Evolutionary conservation across 1,140 invertebrate genomes (phyloP).

Genomic region (Aphaenogaster rudis): DNA sequence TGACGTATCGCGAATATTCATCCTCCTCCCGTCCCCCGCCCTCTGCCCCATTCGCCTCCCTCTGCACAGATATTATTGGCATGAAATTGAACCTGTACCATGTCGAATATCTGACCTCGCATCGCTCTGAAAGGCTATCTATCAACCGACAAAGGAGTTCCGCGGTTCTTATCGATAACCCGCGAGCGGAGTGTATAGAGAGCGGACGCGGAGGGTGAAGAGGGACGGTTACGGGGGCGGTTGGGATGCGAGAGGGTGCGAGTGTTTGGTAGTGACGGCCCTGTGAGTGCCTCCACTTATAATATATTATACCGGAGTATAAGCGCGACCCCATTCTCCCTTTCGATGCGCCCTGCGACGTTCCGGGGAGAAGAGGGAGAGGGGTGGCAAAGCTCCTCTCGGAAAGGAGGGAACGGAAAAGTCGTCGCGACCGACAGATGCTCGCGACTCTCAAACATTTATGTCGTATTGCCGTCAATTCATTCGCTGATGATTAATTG

Average conservation of each 20-base stretch:
- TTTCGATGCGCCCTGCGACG: constrained; percentile 30
- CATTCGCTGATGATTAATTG: constrained; percentile 64
- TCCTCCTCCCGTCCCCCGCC: constrained; percentile 11
- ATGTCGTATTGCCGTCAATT: constrained; percentile 59
- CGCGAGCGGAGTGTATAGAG: constrained; percentile 75
- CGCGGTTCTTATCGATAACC: constrained; percentile 80
- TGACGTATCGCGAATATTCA: constrained; percentile 50
- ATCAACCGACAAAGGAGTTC: constrained; percentile 79
- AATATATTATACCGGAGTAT: constrained; percentile 78
- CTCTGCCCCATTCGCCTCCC: constrained; percentile 18
- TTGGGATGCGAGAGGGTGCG: constrained; percentile 54
- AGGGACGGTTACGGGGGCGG: neutral
- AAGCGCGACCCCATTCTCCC: constrained; percentile 44
- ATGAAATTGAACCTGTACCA: constrained; percentile 77
- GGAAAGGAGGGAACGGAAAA: constrained; percentile 58
- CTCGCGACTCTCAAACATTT: constrained; percentile 70
- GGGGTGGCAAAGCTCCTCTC: constrained; percentile 71
- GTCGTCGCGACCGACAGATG: constrained; percentile 70
- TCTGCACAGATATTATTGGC: constrained; percentile 78
- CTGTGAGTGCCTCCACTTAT: constrained; percentile 78
- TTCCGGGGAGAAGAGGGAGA: neutral
- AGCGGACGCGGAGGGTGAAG: neutral
- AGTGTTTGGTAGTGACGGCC: constrained; percentile 81
- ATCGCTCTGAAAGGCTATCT: constrained; percentile 79
- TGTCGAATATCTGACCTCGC: constrained; percentile 78